Conservation (phyloP, 2,888 invertebrate genomes). For the Neuroscelio doddi region DNA sequence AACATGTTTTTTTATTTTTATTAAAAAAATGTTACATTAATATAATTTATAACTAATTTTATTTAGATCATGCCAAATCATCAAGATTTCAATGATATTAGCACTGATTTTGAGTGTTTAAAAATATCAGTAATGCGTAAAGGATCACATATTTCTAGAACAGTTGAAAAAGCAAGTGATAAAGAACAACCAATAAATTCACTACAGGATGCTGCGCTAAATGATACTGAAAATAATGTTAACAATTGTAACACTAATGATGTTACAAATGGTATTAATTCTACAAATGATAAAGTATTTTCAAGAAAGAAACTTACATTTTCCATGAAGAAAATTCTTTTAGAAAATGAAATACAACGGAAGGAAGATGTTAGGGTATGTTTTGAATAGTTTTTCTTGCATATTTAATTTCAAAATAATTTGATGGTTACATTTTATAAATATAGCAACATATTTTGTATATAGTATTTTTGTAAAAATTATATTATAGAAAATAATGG, state of each 20-base stretch:
- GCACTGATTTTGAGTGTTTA: constrained; percentile 72
- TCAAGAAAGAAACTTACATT: constrained; percentile 53
- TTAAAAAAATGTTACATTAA: too few species aligned
- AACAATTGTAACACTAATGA: constrained; percentile 56
- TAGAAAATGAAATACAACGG: constrained; percentile 64
- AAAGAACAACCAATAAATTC: constrained; percentile 71
- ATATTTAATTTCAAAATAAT: background rate
- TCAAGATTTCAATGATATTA: constrained; percentile 57
- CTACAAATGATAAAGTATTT: constrained; percentile 60
- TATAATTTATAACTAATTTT: background rate
- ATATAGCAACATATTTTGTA: background rate
- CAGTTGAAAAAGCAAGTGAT: constrained; percentile 74
- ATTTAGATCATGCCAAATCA: background rate
- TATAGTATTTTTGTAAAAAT: background rate
- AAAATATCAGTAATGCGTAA: constrained; percentile 77
- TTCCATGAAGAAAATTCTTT: constrained; percentile 63
- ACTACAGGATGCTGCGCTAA: constrained; percentile 54
- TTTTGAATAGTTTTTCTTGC: background rate
- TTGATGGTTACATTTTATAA: background rate
- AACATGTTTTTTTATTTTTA: too few species aligned
- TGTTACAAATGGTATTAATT: constrained; percentile 52
- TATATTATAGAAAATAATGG: constrained; percentile 59
- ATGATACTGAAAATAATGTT: constrained; percentile 55
- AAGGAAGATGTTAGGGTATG: constrained; percentile 62
- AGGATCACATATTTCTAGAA: constrained; percentile 74